These are phyloP conservation scores for Himalopsyche kuldschensis DNA, from an alignment of 2,888 invertebrate species.

Conservation along the genomic window DNA sequence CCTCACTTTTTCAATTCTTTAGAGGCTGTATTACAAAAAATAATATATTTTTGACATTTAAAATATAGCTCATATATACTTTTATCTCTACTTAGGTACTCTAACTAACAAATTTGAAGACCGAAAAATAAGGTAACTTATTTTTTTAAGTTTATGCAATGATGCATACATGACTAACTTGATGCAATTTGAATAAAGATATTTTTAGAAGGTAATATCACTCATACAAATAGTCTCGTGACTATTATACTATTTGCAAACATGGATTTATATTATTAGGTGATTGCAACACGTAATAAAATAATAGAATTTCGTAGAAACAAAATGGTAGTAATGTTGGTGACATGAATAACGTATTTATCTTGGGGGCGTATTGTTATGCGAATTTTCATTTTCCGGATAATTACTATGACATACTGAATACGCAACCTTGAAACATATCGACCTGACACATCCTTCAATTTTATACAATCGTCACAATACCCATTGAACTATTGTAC, in stretches of 20 bases:
- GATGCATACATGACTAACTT: too few relatives aligned
- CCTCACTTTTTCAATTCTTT: too few relatives aligned
- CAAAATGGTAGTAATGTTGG: conserved; percentile 11
- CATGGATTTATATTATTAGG: not conserved
- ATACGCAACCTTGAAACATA: not conserved
- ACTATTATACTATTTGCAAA: not conserved
- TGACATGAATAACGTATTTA: not conserved
- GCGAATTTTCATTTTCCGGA: not conserved
- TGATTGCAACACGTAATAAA: not conserved
- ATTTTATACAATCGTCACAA: not conserved
- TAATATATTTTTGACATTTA: too few relatives aligned
- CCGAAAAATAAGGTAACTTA: too few relatives aligned
- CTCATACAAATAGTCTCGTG: too few relatives aligned
- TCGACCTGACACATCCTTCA: not conserved
- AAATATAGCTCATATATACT: too few relatives aligned
- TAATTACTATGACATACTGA: not conserved
- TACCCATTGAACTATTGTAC: not conserved
- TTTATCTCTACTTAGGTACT: too few relatives aligned
- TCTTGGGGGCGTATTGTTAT: conserved; percentile 6
- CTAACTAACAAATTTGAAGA: too few relatives aligned
- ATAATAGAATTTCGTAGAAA: not conserved
- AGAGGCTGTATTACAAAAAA: too few relatives aligned
- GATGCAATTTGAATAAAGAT: too few relatives aligned
- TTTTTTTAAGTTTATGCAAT: too few relatives aligned
- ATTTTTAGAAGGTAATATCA: too few relatives aligned